A percentile compares a stretch with the other conserved stretches of the same genome.
Evolutionary conservation across 2,888 invertebrate genomes (phyloP).

Genomic region (Leptinotarsa juncta): DNA sequence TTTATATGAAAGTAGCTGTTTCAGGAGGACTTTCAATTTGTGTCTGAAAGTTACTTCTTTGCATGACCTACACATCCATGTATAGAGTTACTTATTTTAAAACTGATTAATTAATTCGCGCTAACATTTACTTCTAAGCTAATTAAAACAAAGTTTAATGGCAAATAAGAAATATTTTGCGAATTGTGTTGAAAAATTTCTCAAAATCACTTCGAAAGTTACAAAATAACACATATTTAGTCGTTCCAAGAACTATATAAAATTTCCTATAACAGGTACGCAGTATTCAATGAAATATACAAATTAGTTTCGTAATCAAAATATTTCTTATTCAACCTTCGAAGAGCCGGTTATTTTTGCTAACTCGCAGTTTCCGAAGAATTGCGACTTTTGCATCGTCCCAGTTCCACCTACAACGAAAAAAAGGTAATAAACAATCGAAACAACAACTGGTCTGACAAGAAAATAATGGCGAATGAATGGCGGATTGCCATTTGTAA

Average conservation of each 20-base stretch:
- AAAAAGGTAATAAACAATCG: conserved; percentile 18
- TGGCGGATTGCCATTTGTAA: conserved; percentile 10
- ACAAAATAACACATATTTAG: no score
- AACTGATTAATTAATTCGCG: no score
- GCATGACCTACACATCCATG: no score
- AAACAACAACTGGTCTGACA: conserved; percentile 8
- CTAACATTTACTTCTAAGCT: no score
- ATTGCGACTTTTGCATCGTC: background rate
- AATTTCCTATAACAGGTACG: background rate
- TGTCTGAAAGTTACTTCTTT: no score
- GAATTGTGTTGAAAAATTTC: no score
- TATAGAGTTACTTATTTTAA: no score
- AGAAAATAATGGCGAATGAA: conserved; percentile 8
- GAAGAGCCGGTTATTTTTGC: conserved; percentile 14
- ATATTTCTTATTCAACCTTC: background rate
- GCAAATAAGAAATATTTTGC: no score
- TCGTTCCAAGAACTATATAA: background rate
- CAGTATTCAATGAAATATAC: background rate
- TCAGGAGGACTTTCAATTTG: no score
- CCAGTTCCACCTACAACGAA: conserved; percentile 12
- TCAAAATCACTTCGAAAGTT: no score
- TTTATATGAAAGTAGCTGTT: no score
- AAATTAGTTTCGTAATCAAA: background rate
- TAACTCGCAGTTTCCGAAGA: background rate
- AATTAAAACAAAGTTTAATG: no score